These are phyloP conservation scores for Neodon shergylaensis DNA, from an alignment of 2,113 vertebrate species.

Conservation along the genomic window DNA sequence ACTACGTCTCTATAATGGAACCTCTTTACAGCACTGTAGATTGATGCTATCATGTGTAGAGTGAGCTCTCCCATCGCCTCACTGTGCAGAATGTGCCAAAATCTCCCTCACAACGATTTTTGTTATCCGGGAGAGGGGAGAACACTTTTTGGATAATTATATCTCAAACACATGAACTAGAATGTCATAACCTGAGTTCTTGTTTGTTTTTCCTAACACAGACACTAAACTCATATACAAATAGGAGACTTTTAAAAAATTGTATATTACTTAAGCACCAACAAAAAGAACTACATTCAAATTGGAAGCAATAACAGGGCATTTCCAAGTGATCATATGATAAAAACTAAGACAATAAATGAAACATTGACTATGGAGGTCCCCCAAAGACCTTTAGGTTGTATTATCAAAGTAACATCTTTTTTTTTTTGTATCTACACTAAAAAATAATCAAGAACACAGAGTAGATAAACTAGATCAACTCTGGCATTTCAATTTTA, in stretches of 20 bases:
- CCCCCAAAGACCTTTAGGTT: not conserved
- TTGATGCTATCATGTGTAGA: not conserved
- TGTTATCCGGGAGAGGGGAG: not conserved
- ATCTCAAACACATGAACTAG: not conserved
- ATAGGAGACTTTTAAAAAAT: not conserved
- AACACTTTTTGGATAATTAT: slow-evolving; percentile 44
- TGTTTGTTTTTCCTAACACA: not conserved
- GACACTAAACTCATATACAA: slow-evolving; percentile 27
- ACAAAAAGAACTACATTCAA: slow-evolving; percentile 16
- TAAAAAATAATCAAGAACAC: not conserved
- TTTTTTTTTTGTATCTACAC: not conserved
- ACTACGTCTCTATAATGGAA: not conserved
- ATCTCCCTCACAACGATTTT: not conserved
- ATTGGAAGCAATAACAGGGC: not conserved
- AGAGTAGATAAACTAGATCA: not conserved
- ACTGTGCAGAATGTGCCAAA: not conserved
- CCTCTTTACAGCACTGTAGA: not conserved
- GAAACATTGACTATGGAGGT: slow-evolving; percentile 15
- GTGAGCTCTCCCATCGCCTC: no score
- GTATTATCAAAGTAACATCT: not conserved
- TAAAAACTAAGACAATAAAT: not conserved
- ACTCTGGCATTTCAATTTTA: slow-evolving; percentile 21
- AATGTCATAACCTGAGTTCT: not conserved
- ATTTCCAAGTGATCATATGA: slow-evolving; percentile 38
- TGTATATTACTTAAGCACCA: not conserved